Evolutionary conservation across 2,113 vertebrate species (phyloP), one percentile per base, ranked within the genome.

Genomic region (Rhagologus leucostigma): DNA sequence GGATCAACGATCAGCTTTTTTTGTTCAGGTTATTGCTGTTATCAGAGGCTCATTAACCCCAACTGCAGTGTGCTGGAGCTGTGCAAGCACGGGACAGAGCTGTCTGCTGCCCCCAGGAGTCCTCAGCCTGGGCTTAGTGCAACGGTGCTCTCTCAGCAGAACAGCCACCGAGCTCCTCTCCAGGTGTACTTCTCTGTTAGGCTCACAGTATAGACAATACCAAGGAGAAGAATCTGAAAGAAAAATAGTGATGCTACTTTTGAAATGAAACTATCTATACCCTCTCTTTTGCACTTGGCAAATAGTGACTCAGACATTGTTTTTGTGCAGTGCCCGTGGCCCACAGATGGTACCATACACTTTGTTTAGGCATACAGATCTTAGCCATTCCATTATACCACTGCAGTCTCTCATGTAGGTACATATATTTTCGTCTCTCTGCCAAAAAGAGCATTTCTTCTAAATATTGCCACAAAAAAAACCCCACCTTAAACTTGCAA

Each of bases 131-230:
- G 7, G 6, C 42, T 62, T 10, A 3, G 13, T 7, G 9, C 32
- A 3, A 1, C 0, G 0, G 10, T 7, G 52, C 22, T 24, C 35
- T 44, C 65, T 21, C 78, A 52, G 73, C 18, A 60, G 27, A 57
- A 5, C 53, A 71, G 26, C n/a, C 17, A 13, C 41, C 5, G 3
- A 75, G 11, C 37, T 57, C 37, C 32, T 47, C 65, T 47, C 41
- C 59, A 26, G 37, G 3, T 8, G 21, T 46, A 22, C 37, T 56
- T 32, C 63, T 88, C 62, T 9, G 2, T 32, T 24, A 67, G 29
- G 17, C n/a, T 85, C 33, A 21, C 23, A 5, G 39, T 15, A 33
- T 2, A 46, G 46, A 44, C 22, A 57, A 26, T 4, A n/a, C 9
- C 30, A 27, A 35, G 47, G 41, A 65, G 12, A 1, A 62, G 16